These are phyloP conservation scores for Euleptes europaea DNA, from an alignment of 2,113 vertebrate genomes.

Conservation along the genomic window DNA sequence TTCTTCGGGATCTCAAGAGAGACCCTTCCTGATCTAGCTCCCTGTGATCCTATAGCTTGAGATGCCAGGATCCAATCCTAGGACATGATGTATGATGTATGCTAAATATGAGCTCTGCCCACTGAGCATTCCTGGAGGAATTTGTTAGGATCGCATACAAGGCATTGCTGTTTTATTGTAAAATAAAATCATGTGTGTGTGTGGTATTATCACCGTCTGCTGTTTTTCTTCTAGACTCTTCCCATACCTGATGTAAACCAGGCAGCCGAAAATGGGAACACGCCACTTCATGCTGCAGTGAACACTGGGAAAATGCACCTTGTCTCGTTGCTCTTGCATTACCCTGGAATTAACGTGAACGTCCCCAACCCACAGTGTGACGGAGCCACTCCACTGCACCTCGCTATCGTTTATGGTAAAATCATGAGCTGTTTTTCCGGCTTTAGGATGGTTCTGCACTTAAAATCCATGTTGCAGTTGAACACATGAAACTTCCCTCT, in stretches of 20 bases:
- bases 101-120: too few species aligned
- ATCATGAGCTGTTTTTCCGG: neutral
- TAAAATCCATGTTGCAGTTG: neutral
- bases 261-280: conserved; percentile 22
- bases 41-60: neutral
- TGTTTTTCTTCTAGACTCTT: neutral
- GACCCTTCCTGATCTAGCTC: too few species aligned
- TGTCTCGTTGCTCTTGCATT: conserved; percentile 33
- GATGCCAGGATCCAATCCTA: too few species aligned
- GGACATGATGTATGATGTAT: too few species aligned
- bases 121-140: too few species aligned
- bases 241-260: conserved; percentile 25
- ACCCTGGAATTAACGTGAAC: conserved; percentile 41
- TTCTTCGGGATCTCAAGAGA: too few species aligned
- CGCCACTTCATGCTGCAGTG: neutral
- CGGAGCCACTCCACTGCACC: conserved; percentile 10
- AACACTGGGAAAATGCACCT: conserved; percentile 31
- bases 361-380: conserved; percentile 4
- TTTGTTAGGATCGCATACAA: too few species aligned
- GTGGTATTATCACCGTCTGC: neutral
- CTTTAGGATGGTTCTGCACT: neutral
- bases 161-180: neutral
- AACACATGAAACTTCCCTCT: too few species aligned
- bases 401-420: conserved; percentile 5
- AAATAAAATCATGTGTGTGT: neutral